A percentile compares a stretch with the other conserved stretches of the same genome.
Conservation (phyloP, 2,797 vertebrate genomes). For the Benthosema pterotum region DNA sequence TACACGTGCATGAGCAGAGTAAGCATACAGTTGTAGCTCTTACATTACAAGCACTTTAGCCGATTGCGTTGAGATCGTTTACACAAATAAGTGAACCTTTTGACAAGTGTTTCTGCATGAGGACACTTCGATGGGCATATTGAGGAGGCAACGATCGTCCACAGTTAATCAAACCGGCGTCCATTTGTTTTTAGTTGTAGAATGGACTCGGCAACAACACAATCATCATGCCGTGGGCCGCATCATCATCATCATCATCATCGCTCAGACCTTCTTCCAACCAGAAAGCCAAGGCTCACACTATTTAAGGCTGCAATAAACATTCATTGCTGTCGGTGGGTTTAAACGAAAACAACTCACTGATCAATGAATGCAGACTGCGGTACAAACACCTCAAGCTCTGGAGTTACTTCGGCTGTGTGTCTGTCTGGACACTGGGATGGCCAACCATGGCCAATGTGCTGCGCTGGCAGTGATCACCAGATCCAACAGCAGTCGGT, state of each 20-base stretch:
- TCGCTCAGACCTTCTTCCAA: background rate
- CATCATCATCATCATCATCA: background rate
- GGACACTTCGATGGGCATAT: too few species aligned
- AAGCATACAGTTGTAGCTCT: background rate
- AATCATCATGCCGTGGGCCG: background rate
- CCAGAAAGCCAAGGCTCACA: conserved; percentile 11
- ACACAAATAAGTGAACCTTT: too few species aligned
- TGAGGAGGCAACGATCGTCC: background rate
- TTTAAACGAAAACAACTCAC: conserved; percentile 92
- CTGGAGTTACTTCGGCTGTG: too few species aligned
- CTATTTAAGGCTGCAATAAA: conserved; percentile 96
- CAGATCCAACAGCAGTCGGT: too few species aligned
- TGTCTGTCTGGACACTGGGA: background rate
- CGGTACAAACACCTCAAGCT: conserved; percentile 83
- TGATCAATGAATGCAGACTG: conserved; percentile 99
- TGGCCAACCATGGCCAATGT: background rate
- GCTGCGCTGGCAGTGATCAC: too few species aligned
- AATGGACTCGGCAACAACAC: background rate
- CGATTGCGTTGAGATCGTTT: too few species aligned
- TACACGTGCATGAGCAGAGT: background rate
- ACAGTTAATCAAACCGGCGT: background rate
- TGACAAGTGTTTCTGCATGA: too few species aligned
- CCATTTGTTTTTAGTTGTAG: background rate
- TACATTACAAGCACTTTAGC: too few species aligned
- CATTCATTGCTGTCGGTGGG: conserved; percentile 99